Base-by-base conservation (phyloP, 2,113 vertebrate genomes). In the Colistium nudipinnis region DNA sequence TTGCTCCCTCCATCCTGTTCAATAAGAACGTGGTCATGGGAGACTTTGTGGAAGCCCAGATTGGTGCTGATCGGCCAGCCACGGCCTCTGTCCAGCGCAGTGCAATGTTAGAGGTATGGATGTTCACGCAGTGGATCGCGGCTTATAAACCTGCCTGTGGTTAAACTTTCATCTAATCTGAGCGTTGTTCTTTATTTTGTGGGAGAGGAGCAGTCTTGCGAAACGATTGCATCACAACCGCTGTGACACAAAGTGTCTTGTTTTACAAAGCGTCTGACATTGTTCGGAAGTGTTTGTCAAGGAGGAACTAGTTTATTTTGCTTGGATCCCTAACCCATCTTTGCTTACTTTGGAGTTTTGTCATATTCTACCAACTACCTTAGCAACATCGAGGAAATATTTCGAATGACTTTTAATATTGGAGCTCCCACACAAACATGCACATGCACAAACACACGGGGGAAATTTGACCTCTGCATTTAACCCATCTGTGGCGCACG, bases 1-100 rank as follows among this genome's bases (percentile, higher is more conserved):
- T 97, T 19, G 96, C 96, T 1, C 96, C 96, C 0, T 97, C 96
- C 59, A 95, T 97, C 76, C 90, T 97, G 38, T 97, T 97, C 71
- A 95, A 95, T 81, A 94, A 92, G 48, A 97, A 96, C 9, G 96
- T 93, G 0, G 94, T 96, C 63, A 97, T 95, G 90, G 94, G 92
- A 0, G 95, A 95, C 38, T 92, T 94, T 52, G 88, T 95, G 17
- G 91, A 92, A 7, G 89, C 83, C 0, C 89, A 94, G 13, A 82
- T 90, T 7, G 70, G 85, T 6, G 91, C 91, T 3, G 94, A 95
- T 38, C 89, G 93, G 51, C 96, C 96, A 0, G 95, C 93, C 16
- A 90, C 92, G 11, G 92, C 95, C 17, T 94, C 94, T 0, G 93
- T 97, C 36, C 94, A 93, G 28, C 93, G 93, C 53, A 97, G 96